phyloP scores from a whole-genome alignment of 64 coral and sea anemone genomes.

The Montipora sp. region DNA sequence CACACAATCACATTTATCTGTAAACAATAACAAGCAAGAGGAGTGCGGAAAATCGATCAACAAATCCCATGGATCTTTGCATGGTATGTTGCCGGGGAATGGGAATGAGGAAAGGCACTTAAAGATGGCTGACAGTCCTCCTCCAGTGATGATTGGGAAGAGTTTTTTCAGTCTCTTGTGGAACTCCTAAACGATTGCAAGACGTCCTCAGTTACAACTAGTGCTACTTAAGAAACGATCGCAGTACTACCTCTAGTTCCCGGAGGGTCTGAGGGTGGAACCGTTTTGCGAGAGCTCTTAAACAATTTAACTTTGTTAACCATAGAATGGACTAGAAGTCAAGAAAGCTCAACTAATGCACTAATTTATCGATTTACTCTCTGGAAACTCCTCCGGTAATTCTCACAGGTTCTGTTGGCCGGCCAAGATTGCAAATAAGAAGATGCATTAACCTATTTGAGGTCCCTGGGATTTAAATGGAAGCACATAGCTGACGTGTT shows the following conservation, averaged over 20 bases:
- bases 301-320: constrained; percentile 16
- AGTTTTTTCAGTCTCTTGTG: constrained; percentile 21
- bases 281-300: constrained; percentile 14
- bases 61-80: constrained; percentile 21
- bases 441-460: constrained; percentile 3
- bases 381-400: constrained; percentile 1
- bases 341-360: neutral
- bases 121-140: neutral
- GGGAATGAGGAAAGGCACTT: constrained; percentile 6
- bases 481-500: no score
- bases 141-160: constrained; percentile 16
- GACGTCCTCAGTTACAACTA: constrained; percentile 28
- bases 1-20: constrained; percentile 22
- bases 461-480: neutral
- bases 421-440: constrained; percentile 5
- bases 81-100: constrained; percentile 6
- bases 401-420: constrained; percentile 8
- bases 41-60: constrained; percentile 26
- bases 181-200: constrained; percentile 32
- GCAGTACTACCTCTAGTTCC: neutral
- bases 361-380: constrained; percentile 14
- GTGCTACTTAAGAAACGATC: constrained; percentile 11
- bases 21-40: constrained; percentile 17
- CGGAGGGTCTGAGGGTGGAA: constrained; percentile 13
- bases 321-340: constrained; percentile 18